Evolutionary conservation across 2,113 vertebrate species (phyloP).

Genomic region (Garra rufa): DNA sequence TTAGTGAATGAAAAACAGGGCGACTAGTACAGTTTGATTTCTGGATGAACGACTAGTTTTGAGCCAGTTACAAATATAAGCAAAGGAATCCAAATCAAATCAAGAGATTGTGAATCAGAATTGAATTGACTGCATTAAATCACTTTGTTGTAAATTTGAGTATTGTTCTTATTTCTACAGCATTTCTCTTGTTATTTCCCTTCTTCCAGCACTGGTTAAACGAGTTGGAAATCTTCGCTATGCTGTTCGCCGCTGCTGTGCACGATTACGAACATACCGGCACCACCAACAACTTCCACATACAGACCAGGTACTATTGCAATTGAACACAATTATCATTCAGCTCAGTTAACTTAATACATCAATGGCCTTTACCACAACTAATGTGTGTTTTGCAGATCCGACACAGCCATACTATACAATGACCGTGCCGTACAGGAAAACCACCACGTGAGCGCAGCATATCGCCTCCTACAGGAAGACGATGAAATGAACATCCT

Average conservation of each 20-base stretch:
- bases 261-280: conserved; percentile 97
- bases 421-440: conserved; percentile 93
- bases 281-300: conserved; percentile 98
- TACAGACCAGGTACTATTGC: conserved; percentile 83
- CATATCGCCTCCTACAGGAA: conserved; percentile 89
- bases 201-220: conserved; percentile 90
- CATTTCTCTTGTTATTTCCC: conserved; percentile 12
- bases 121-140: not conserved
- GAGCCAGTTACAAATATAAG: too few species aligned
- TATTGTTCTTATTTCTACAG: not conserved
- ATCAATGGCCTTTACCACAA: not conserved
- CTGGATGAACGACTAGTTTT: too few species aligned
- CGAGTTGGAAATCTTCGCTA: conserved; percentile 94
- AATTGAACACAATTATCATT: not conserved
- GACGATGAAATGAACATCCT: conserved; percentile 95
- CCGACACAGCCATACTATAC: conserved; percentile 91
- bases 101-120: too few species aligned
- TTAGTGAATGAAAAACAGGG: too few species aligned
- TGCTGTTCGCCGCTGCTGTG: conserved; percentile 94
- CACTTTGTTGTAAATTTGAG: not conserved
- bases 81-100: not conserved
- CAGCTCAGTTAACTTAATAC: not conserved
- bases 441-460: conserved; percentile 93
- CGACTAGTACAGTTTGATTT: too few species aligned
- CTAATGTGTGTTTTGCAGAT: conserved; percentile 72